Evolutionary conservation across 2,797 vertebrate species (phyloP).

Genomic region (Tiaroga cobitis): DNA sequence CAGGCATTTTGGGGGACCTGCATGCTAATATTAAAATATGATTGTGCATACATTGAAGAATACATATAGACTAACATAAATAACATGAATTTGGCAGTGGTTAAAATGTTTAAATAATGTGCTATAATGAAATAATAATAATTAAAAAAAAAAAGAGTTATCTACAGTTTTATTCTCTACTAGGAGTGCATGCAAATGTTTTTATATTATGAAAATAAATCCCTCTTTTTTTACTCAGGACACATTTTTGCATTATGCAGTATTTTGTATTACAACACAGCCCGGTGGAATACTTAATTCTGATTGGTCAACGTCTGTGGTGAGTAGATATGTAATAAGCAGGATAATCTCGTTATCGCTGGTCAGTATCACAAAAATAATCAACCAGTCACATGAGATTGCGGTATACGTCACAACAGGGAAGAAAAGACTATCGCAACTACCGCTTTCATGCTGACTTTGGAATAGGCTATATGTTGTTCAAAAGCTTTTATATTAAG

Average conservation of each 20-base stretch:
- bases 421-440: not conserved
- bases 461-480: not conserved
- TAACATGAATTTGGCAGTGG: slow-evolving; percentile 39
- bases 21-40: not conserved
- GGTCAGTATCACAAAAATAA: not conserved
- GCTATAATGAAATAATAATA: not conserved
- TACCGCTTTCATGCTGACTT: not conserved
- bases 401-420: not conserved
- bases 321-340: not conserved
- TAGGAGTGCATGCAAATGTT: not conserved
- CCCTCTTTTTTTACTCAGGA: not conserved
- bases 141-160: not conserved
- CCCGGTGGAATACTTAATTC: not conserved
- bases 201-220: not conserved
- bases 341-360: not conserved
- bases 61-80: not conserved
- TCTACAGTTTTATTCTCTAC: not conserved
- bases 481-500: not conserved
- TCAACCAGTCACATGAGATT: not conserved
- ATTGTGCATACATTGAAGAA: not conserved
- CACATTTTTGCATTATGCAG: not conserved
- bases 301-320: not conserved
- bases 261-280: not conserved
- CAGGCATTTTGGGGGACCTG: not conserved
- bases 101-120: not conserved